Evolutionary conservation across 1,140 invertebrate species (phyloP).

Genomic region (Sarcophaga peregrina): DNA sequence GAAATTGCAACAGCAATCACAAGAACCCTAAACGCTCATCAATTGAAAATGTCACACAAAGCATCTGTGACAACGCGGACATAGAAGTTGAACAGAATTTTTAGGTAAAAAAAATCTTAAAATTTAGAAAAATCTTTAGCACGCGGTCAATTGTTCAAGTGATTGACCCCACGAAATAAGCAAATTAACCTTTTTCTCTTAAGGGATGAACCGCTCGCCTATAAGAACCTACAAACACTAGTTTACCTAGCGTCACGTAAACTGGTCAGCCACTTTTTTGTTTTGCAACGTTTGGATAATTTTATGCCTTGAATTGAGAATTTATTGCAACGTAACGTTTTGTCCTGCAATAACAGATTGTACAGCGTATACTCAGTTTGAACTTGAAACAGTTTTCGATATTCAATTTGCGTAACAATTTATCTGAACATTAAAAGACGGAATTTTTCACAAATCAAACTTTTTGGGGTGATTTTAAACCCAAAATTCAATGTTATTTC

Average conservation of each 20-base stretch:
- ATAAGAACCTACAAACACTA: background rate
- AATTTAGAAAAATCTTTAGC: conserved; percentile 21
- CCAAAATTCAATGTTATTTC: background rate
- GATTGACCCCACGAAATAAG: conserved; percentile 39
- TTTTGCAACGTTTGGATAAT: conserved; percentile 16
- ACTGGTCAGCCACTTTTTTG: background rate
- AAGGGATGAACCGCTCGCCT: conserved; percentile 2
- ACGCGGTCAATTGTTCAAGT: conserved; percentile 33
- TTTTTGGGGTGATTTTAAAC: conserved; percentile 27
- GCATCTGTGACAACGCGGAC: conserved; percentile 28
- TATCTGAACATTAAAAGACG: conserved; percentile 17
- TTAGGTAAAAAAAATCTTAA: conserved; percentile 23
- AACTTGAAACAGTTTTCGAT: background rate
- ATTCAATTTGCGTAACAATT: conserved; percentile 39
- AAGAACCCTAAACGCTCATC: background rate
- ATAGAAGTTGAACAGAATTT: conserved; percentile 18
- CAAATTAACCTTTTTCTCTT: conserved; percentile 37
- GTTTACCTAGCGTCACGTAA: conserved; percentile 26
- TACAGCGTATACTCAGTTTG: background rate
- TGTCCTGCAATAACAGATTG: background rate
- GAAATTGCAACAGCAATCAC: background rate
- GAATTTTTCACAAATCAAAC: background rate
- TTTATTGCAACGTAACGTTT: background rate
- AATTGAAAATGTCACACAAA: conserved; percentile 39
- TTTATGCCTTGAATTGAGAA: conserved; percentile 40